Evolutionary conservation across 2,888 invertebrate species (phyloP), one percentile per base, ranked within the genome.

Genomic region (Sesia bembeciformis): DNA sequence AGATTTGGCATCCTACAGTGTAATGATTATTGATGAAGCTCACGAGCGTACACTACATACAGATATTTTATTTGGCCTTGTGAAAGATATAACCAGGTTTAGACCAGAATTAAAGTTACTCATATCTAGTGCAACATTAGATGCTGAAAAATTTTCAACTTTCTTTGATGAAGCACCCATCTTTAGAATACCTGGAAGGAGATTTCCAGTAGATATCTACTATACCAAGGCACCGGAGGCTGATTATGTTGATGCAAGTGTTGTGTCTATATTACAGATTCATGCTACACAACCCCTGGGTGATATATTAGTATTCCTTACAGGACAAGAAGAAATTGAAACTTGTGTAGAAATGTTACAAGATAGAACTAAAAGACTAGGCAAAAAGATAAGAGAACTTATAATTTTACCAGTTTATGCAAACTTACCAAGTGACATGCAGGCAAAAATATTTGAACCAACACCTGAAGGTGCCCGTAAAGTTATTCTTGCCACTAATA

Each of bases 201-300:
- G 99, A 62, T 99, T 96, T 90, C 98, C 99, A 2, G 99, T 99
- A 0, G 97, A 99, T 77, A 98, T 99, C 69, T 99, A 97, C 81
- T 99, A 99, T 76, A 99, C 99, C 0, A 98, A 98, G 90, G 98
- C 99, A 0, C 99, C 99, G 0, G 99, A 99, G 88, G 98, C 99
- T 2, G 98, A 99, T 89, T 99, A 99, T 79, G 94, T 99, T 52
- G 98, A 99, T 81, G 99, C 99, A 0, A 95, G 97, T 76, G 98
- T 98, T n/a, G 97, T 98, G 0, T 97, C 98, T 0, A 94, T 99
- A 40, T 89, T 99, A 61, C 99, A 99, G 88, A 99, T 99, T 65
- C 99, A 99, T 84, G 96, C 98, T 4, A 98, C 98, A 0, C 99
- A 99, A 81, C 97, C 98, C 0, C 84, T 95, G 38, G 99, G 99